Conservation (phyloP, 2,113 vertebrate species). For the Calcarius ornatus region DNA sequence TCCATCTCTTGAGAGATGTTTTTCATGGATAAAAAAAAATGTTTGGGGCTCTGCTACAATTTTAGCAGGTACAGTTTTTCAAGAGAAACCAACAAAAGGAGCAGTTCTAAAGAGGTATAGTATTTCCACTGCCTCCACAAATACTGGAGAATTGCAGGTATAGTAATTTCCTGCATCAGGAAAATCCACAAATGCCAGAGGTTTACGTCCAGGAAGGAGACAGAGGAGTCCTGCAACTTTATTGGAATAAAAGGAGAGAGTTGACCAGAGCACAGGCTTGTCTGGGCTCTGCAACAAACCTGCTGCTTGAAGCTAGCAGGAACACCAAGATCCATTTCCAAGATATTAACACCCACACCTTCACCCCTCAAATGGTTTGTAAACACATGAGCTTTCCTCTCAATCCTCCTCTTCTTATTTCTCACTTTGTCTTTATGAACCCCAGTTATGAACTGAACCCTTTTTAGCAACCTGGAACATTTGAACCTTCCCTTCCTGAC, state of each 20-base stretch:
- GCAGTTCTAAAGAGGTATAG: neutral
- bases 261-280: too few relatives aligned
- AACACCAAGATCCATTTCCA: too few relatives aligned
- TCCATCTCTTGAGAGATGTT: neutral
- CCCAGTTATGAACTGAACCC: neutral
- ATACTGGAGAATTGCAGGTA: neutral
- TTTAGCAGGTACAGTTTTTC: neutral
- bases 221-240: neutral
- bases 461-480: neutral
- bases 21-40: neutral
- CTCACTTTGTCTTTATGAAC: neutral
- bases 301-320: neutral
- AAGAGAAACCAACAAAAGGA: neutral
- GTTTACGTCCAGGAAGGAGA: neutral
- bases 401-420: neutral
- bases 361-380: neutral
- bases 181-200: neutral
- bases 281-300: neutral
- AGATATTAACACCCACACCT: neutral
- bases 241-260: neutral
- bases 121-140: neutral
- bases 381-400: neutral
- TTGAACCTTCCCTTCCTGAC: too few relatives aligned
- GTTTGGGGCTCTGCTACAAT: neutral
- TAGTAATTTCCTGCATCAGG: neutral